phyloP scores from a whole-genome alignment of 2,113 vertebrate genomes.

The Buteo buteo region DNA sequence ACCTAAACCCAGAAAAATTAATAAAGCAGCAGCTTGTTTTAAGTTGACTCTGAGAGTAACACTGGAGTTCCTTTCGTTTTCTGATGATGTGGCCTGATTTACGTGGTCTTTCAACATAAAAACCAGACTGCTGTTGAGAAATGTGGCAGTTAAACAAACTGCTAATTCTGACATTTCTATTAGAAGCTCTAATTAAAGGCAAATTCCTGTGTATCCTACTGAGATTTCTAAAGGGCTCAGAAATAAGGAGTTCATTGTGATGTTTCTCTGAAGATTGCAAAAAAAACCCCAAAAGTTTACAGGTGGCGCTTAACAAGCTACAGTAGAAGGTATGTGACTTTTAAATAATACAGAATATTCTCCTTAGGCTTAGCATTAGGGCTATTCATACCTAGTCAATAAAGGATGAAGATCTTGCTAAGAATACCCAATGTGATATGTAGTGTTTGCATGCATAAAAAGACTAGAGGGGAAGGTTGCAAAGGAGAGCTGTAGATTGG shows the following conservation, averaged over 20 bases:
- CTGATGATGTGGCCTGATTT: background rate
- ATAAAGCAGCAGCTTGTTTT: background rate
- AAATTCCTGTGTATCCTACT: constrained; percentile 15
- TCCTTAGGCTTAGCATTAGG: background rate
- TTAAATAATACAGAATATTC: background rate
- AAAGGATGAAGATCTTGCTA: background rate
- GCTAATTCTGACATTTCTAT: constrained; percentile 28
- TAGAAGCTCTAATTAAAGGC: constrained; percentile 31
- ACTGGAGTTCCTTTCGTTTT: background rate
- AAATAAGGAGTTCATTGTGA: constrained; percentile 2
- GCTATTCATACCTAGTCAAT: background rate
- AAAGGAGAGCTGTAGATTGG: background rate
- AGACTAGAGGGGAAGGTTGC: background rate
- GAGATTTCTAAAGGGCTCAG: background rate
- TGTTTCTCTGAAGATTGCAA: constrained; percentile 9
- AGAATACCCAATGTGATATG: background rate
- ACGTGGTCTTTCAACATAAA: background rate
- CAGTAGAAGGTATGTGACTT: background rate
- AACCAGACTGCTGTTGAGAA: background rate
- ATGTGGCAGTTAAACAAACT: constrained; percentile 23
- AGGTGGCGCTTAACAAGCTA: background rate
- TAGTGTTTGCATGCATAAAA: background rate
- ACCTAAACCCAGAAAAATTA: background rate
- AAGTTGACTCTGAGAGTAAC: background rate
- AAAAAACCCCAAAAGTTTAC: background rate